A percentile compares a stretch with the other conserved stretches of the same genome.
Evolutionary conservation across 2,797 vertebrate genomes (phyloP).

Genomic region (Acestrorhynchus altus): DNA sequence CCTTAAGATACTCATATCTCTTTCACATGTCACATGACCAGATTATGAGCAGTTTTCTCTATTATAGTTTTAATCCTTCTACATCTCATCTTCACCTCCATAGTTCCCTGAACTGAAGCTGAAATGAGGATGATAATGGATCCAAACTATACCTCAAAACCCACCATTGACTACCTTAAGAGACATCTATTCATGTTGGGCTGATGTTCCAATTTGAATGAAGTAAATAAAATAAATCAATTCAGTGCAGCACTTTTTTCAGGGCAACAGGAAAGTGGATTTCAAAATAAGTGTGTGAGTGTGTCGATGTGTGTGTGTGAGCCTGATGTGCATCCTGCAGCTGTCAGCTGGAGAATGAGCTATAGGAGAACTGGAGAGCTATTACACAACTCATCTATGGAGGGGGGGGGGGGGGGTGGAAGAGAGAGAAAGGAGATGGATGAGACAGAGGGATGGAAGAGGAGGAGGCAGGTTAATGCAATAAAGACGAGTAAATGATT

Average conservation of each 20-base stretch:
- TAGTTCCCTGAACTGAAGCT: no score
- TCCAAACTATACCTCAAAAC: no score
- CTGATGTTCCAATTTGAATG: no score
- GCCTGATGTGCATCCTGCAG: neutral
- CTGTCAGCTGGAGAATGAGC: conserved; percentile 19
- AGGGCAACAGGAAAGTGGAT: neutral
- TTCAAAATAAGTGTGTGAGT: conserved; percentile 3
- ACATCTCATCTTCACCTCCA: no score
- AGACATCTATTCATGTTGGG: no score
- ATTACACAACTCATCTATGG: conserved; percentile 18
- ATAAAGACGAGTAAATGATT: conserved; percentile 41
- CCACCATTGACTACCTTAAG: no score
- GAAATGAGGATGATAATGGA: no score
- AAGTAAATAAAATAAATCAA: no score
- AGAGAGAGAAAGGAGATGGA: conserved; percentile 10
- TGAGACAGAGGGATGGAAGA: conserved; percentile 12
- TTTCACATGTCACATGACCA: no score
- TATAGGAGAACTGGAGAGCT: neutral
- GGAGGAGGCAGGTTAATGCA: conserved; percentile 32
- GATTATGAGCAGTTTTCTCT: no score
- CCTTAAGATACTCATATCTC: no score
- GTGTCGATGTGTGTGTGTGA: neutral
- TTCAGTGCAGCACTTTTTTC: neutral
- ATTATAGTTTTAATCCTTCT: no score
- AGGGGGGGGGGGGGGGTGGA: neutral